Base-by-base conservation (phyloP, 2,888 invertebrate species). In the Pinctada fucata region DNA sequence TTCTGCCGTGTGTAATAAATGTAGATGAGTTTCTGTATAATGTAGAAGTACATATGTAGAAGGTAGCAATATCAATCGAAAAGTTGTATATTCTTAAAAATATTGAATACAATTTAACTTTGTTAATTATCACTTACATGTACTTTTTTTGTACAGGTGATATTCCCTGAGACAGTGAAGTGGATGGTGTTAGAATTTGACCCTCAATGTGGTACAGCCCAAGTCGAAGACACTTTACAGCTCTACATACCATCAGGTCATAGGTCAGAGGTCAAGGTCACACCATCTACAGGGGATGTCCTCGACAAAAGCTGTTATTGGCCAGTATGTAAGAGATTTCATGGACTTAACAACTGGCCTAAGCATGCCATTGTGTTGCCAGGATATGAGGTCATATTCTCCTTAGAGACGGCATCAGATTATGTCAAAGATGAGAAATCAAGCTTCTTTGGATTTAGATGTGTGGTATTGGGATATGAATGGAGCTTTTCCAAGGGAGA, bases 141-240 rank as follows among this genome's bases (percentile, higher is more conserved):
- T 47, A 49, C 49, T 31, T 49, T 76, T 68, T n/a, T 52, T 58
- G 64, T 71, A 0, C 78, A 92, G 92, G 97, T 98, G 6, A 94
- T 95, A 65, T 99, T 99, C 93, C 97, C 98, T 0, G 94, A 95
- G 2, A 94, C 94, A 84, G 97, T 99, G 0, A 96, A 96, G 84
- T 98, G 98, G 97, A 94, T 99, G 90, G 96, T 96, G 13, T 93
- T 99, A 3, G 98, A 99, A 93, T 98, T 99, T 93, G 98, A 98
- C 91, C 95, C 96, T 0, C 95, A 96, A 81, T 98, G 97, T 92
- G 95, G 97, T 74, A 98, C 98, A 0, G 96, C 96, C 1, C 99
- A 98, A 93, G 95, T 96, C 0, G 99, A 99, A 93, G 99, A 99
- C 93, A 95, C 96, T 16, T 91, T 94, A 1, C 93, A 94, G 88